Conservation (phyloP, 2,113 vertebrate genomes). For the Rana temporaria region DNA sequence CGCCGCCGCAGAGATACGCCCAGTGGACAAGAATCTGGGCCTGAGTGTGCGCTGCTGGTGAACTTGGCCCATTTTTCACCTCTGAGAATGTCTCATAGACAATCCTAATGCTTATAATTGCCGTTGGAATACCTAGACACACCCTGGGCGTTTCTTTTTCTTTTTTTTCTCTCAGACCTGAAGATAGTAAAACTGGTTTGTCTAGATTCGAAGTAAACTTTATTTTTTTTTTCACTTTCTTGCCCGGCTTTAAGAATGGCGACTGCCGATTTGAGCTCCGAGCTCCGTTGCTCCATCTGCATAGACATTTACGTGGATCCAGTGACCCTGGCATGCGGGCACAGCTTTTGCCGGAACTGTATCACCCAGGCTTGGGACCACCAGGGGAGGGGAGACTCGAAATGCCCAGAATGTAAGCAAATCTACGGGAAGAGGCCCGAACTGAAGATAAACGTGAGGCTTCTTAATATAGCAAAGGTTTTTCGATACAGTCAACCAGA, state of each 20-base stretch:
- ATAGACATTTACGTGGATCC: background rate
- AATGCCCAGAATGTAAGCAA: slow-evolving; percentile 82
- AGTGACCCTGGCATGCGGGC: background rate
- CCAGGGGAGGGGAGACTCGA: slow-evolving; percentile 54
- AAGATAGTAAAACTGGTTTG: too few species aligned
- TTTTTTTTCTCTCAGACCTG: too few species aligned
- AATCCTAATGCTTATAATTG: too few species aligned
- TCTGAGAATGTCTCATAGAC: too few species aligned
- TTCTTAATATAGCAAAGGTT: background rate
- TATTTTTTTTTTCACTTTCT: background rate
- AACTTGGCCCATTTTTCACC: too few species aligned
- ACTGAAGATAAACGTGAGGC: background rate
- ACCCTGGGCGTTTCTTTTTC: too few species aligned
- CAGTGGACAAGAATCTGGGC: too few species aligned
- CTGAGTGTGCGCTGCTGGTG: too few species aligned
- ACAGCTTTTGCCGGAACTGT: slow-evolving; percentile 7
- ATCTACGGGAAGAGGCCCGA: slow-evolving; percentile 56
- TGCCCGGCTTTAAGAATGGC: slow-evolving; percentile 2
- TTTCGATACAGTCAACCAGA: too few species aligned
- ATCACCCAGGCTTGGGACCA: slow-evolving; percentile 23
- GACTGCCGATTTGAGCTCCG: background rate
- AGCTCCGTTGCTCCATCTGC: background rate
- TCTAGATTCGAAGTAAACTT: too few species aligned
- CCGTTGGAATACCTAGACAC: too few species aligned
- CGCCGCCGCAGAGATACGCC: too few species aligned